Evolutionary conservation across 1,140 invertebrate species (phyloP).

Genomic region (Meteorus sp.): DNA sequence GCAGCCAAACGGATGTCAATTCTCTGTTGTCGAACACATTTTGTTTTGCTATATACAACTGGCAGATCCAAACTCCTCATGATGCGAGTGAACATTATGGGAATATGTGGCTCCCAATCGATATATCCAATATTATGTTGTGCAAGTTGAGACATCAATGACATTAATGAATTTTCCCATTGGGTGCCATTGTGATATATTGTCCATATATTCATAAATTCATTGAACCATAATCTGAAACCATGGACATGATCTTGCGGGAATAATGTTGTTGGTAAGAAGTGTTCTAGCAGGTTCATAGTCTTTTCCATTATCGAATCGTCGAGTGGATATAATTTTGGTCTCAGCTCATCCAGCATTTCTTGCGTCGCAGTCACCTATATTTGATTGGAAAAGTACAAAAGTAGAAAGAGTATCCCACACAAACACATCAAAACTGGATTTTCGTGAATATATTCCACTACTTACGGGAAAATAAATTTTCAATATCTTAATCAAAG

Average conservation of each 20-base stretch:
- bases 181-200: slow-evolving; percentile 69
- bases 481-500: slow-evolving; percentile 43
- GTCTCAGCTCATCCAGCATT: slow-evolving; percentile 83
- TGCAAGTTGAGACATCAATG: slow-evolving; percentile 74
- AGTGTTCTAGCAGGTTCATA: slow-evolving; percentile 70
- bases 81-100: slow-evolving; percentile 81
- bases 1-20: slow-evolving; percentile 65
- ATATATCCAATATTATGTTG: slow-evolving; percentile 79
- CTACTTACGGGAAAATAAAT: slow-evolving; percentile 52
- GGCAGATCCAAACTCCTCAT: slow-evolving; percentile 77
- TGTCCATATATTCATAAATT: slow-evolving; percentile 79
- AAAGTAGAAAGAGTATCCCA: too few species aligned
- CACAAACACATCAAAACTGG: not conserved
- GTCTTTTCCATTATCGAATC: slow-evolving; percentile 60
- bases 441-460: not conserved
- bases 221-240: slow-evolving; percentile 81
- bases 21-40: slow-evolving; percentile 51
- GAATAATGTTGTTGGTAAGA: slow-evolving; percentile 74
- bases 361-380: slow-evolving; percentile 75
- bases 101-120: slow-evolving; percentile 83
- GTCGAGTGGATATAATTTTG: slow-evolving; percentile 74
- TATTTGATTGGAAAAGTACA: too few species aligned
- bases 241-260: slow-evolving; percentile 67
- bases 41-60: slow-evolving; percentile 70
- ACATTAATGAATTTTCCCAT: slow-evolving; percentile 74